phyloP scores from a whole-genome alignment of 2,888 invertebrate genomes.

The Stenotaenia linearis region DNA sequence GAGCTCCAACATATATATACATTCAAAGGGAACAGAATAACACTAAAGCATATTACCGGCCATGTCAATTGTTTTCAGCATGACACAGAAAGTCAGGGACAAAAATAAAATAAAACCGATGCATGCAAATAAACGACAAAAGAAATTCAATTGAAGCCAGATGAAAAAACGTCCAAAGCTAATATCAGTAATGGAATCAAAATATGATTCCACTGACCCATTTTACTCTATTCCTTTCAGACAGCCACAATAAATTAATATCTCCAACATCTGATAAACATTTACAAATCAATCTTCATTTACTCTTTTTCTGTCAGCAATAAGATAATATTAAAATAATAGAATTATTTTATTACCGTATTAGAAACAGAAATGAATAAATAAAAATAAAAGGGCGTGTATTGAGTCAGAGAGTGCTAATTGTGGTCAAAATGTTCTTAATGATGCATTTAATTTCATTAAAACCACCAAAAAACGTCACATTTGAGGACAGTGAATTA shows the following conservation, averaged over 20 bases:
- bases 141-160: neutral
- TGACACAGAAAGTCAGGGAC: neutral
- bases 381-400: neutral
- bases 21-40: neutral
- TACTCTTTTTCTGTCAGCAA: neutral
- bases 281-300: neutral
- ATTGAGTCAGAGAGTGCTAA: neutral
- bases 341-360: neutral
- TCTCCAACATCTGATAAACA: neutral
- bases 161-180: neutral
- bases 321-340: neutral
- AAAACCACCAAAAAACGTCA: neutral
- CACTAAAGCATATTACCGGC: neutral
- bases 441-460: conserved; percentile 11
- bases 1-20: neutral
- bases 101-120: neutral
- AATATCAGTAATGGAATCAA: conserved; percentile 1
- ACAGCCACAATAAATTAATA: neutral
- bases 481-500: neutral
- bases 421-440: conserved; percentile 19
- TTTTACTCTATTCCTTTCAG: neutral
- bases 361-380: neutral
- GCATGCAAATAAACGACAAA: neutral
- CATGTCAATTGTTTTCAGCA: neutral
- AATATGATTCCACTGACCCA: neutral